phyloP scores from a whole-genome alignment of 2,888 invertebrate genomes.

The Anorthoa munda region DNA sequence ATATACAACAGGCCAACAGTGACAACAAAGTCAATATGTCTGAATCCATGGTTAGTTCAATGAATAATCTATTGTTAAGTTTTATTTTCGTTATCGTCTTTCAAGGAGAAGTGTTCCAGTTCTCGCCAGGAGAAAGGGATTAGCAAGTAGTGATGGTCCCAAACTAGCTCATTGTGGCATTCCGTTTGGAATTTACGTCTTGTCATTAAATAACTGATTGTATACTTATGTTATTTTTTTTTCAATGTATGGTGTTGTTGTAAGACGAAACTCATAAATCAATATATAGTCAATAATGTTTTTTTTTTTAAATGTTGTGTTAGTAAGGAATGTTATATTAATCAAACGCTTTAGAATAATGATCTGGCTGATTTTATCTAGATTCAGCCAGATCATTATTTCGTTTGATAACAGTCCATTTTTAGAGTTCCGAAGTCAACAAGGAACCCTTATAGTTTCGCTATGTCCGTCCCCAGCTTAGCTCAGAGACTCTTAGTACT shows the following conservation, averaged over 20 bases:
- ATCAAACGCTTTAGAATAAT: conserved; percentile 3
- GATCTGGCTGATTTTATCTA: too few relatives aligned
- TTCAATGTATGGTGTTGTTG: neutral
- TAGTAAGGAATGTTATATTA: neutral
- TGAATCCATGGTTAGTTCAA: conserved; percentile 60
- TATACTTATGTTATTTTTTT: neutral
- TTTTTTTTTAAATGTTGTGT: neutral
- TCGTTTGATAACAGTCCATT: too few relatives aligned
- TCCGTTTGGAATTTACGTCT: neutral
- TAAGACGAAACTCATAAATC: neutral
- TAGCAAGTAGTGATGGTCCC: neutral
- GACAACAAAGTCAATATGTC: conserved; percentile 69
- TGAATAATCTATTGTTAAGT: neutral
- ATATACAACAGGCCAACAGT: conserved; percentile 92
- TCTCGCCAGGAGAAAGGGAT: too few relatives aligned
- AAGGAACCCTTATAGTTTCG: too few relatives aligned
- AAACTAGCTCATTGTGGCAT: neutral
- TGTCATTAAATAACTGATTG: neutral
- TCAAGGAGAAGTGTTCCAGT: too few relatives aligned
- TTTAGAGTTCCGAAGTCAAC: too few relatives aligned
- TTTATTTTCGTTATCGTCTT: neutral
- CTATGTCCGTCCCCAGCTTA: too few relatives aligned
- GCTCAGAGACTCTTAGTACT: too few relatives aligned
- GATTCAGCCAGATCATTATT: neutral
- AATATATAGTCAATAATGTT: neutral